Conservation (phyloP, 2,888 invertebrate genomes). For the Drosophila sordidula region DNA sequence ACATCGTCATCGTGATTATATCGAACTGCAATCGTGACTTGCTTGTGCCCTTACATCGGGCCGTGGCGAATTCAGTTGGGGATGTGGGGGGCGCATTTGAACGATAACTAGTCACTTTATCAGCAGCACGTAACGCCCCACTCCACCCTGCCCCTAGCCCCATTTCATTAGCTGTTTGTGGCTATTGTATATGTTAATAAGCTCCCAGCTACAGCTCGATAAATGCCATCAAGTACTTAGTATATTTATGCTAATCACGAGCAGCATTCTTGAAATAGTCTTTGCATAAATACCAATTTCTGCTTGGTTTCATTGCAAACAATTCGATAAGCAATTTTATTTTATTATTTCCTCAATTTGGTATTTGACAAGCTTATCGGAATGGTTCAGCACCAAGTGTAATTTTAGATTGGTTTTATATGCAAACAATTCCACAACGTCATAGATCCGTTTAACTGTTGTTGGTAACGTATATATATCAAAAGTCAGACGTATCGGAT, state of each 20-base stretch:
- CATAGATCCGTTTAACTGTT: not conserved
- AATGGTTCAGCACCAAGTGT: constrained; percentile 15
- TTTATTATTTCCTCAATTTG: constrained; percentile 29
- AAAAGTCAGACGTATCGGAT: too few relatives aligned
- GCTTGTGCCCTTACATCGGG: constrained; percentile 15
- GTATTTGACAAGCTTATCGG: constrained; percentile 37
- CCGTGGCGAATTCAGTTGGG: not conserved
- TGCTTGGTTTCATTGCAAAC: constrained; percentile 6
- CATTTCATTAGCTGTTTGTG: not conserved
- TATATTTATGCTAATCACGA: not conserved
- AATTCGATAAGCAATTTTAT: constrained; percentile 22
- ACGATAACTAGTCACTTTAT: constrained; percentile 15
- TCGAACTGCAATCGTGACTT: constrained; percentile 46
- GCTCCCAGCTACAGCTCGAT: constrained; percentile 7
- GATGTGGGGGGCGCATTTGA: not conserved
- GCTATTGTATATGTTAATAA: not conserved
- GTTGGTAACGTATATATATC: too few relatives aligned
- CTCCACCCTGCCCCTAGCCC: not conserved
- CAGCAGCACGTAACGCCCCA: constrained; percentile 1
- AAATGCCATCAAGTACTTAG: not conserved
- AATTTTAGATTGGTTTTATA: constrained; percentile 1
- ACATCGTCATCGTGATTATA: constrained; percentile 34
- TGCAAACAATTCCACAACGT: not conserved
- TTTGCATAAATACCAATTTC: not conserved
- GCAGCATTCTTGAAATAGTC: not conserved